Evolutionary conservation across 2,888 invertebrate genomes (phyloP).

Genomic region (Tipula vernalis): DNA sequence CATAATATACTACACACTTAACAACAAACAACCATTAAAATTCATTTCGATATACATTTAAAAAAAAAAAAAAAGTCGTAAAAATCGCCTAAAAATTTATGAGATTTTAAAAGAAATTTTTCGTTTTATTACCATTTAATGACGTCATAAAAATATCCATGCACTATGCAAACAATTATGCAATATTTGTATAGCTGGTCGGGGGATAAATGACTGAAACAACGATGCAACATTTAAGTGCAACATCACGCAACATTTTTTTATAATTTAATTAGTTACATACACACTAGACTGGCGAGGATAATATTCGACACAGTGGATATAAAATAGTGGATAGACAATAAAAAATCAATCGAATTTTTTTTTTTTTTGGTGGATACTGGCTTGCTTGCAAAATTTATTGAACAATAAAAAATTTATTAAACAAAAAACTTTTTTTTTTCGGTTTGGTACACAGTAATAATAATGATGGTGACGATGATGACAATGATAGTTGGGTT

Average conservation of each 20-base stretch:
- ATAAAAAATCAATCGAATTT: neutral
- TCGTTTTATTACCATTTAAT: neutral
- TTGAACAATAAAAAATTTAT: slow-evolving; percentile 4
- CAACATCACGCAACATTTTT: neutral
- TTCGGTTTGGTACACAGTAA: neutral
- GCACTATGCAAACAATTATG: neutral
- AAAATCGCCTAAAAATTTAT: slow-evolving; percentile 9
- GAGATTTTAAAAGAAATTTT: slow-evolving; percentile 5
- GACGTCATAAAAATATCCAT: neutral
- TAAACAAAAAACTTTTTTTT: neutral
- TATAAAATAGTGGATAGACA: neutral
- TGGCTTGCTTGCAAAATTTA: neutral
- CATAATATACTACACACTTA: neutral
- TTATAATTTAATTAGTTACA: neutral
- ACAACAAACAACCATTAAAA: slow-evolving; percentile 8
- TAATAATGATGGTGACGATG: neutral
- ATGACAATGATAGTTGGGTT: slow-evolving; percentile 4
- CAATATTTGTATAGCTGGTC: neutral
- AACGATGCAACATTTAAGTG: neutral
- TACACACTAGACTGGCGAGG: neutral
- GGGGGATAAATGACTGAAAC: neutral
- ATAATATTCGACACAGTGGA: neutral
- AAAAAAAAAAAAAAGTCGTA: slow-evolving; percentile 4
- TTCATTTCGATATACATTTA: slow-evolving; percentile 6
- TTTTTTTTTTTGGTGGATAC: neutral